phyloP scores from a whole-genome alignment of 2,113 vertebrate species.

The Mugil cephalus region DNA sequence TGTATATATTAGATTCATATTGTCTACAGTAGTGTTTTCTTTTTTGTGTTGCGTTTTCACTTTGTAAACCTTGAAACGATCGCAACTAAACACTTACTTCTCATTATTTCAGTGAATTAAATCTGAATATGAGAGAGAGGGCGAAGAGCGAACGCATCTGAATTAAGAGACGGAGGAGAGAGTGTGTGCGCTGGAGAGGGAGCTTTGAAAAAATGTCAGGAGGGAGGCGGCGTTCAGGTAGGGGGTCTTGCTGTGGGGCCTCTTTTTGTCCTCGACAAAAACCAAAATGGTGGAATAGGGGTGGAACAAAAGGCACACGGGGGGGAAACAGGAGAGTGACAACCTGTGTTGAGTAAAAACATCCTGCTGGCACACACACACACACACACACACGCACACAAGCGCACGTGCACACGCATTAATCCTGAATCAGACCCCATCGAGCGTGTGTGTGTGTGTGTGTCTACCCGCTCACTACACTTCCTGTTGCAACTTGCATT shows the following conservation, averaged over 20 bases:
- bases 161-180: background rate
- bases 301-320: slow-evolving; percentile 67
- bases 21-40: no score
- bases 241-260: slow-evolving; percentile 67
- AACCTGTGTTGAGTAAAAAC: slow-evolving; percentile 74
- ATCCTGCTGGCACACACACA: slow-evolving; percentile 51
- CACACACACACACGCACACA: slow-evolving; percentile 26
- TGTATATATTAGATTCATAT: no score
- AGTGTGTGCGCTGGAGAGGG: slow-evolving; percentile 6
- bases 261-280: slow-evolving; percentile 71
- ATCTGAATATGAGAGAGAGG: background rate
- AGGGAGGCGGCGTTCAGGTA: slow-evolving; percentile 58
- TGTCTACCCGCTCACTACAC: slow-evolving; percentile 48
- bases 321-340: slow-evolving; percentile 64
- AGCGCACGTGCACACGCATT: slow-evolving; percentile 26
- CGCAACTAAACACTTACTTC: no score
- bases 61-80: no score
- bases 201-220: slow-evolving; percentile 51
- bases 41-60: no score
- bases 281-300: slow-evolving; percentile 73
- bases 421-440: slow-evolving; percentile 58
- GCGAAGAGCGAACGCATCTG: background rate
- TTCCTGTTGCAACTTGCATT: slow-evolving; percentile 67
- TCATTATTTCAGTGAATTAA: no score
- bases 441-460: slow-evolving; percentile 18